These are phyloP conservation scores for Chymomyza procnemis DNA, from an alignment of 2,888 invertebrate species.

Conservation along the genomic window DNA sequence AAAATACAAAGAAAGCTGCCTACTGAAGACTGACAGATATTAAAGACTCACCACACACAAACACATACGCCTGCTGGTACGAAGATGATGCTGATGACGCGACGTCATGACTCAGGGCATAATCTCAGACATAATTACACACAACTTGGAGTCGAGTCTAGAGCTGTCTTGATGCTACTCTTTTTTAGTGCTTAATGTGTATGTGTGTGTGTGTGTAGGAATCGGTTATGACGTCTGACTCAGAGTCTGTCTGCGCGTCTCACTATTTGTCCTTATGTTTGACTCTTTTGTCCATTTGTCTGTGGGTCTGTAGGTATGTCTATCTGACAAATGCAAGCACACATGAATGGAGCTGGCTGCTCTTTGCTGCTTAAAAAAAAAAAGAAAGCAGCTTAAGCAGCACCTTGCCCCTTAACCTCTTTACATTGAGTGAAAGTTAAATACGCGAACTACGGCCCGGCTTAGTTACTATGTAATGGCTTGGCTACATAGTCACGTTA, in stretches of 20 bases:
- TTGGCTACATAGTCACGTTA: not conserved
- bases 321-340: constrained; percentile 65
- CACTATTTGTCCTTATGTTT: constrained; percentile 13
- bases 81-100: not conserved
- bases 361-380: not conserved
- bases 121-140: constrained; percentile 73
- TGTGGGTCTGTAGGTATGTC: constrained; percentile 16
- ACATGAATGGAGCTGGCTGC: constrained; percentile 51
- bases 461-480: not conserved
- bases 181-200: not conserved
- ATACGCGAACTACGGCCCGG: constrained; percentile 4
- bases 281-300: constrained; percentile 11
- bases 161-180: not conserved
- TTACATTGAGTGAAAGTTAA: constrained; percentile 44
- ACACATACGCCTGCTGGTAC: not conserved
- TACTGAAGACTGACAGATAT: constrained; percentile 30
- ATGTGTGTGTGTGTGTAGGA: constrained; percentile 13
- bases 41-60: not conserved
- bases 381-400: constrained; percentile 15
- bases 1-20: constrained; percentile 10
- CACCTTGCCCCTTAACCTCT: constrained; percentile 23
- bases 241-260: not conserved
- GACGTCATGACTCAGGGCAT: constrained; percentile 60
- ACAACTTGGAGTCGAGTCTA: constrained; percentile 29
- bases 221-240: not conserved